Evolutionary conservation across 2,888 invertebrate genomes (phyloP), one percentile per base, ranked within the genome.

Genomic region (Calameuta filiformis): DNA sequence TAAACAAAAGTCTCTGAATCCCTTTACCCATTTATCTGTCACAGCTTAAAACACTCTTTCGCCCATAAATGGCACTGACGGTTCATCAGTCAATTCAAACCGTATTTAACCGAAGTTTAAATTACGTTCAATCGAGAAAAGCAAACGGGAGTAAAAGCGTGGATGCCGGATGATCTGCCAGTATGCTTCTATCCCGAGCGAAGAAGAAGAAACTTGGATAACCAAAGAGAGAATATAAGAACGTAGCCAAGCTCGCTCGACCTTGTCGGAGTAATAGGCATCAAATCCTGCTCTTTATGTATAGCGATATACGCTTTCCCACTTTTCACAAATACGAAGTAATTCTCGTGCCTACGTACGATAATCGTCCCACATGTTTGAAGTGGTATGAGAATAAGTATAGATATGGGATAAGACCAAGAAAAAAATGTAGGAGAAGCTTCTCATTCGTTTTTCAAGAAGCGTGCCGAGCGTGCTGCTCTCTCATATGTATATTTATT

Each of bases 251-350:
- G 56, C 77, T 71, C 75, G 76, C 77, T 81, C 76, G 78, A 77
- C 81, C 83, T 84, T 84, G 83, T 82, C 81, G 79, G 81, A 80
- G 81, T 85, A 83, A 83, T 83, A 83, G 83, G 83, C 80, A 81
- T 82, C 81, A 85, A 84, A 85, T 83, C 82, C 80, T 78, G 82
- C 84, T 83, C 84, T 83, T 85, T 84, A 83, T 84, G 84, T 81
- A 56, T 68, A 35, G 33, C 56, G 35, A 56, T 56, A 56, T 56
- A 56, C 23, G 56, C 23, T 56, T 56, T 56, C 6, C 9, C 23
- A 56, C 56, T 56, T 56, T 56, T 56, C 56, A 15, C 23, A 56
- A 56, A 56, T 56, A 37, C 56, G 56, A 56, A 56, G 56, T 56
- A 56, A 56, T 9, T 56, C 56, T 56, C 23, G 56, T 56, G 56